Evolutionary conservation across 2,888 invertebrate species (phyloP).

Genomic region (Punctoribates punctum): DNA sequence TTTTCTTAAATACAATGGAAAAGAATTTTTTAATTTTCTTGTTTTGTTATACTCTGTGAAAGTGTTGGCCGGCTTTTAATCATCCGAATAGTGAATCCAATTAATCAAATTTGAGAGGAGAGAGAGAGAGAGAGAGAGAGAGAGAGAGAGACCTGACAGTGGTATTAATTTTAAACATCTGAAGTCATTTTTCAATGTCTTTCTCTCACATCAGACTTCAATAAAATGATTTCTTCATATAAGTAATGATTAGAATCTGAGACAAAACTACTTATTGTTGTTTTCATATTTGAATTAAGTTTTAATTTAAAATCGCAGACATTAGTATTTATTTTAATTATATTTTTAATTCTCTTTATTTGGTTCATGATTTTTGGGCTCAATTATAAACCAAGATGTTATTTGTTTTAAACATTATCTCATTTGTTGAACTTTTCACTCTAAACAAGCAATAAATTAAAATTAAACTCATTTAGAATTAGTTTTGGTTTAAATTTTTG

Average conservation of each 20-base stretch:
- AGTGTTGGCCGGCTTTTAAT: constrained; percentile 18
- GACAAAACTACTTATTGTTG: too few species aligned
- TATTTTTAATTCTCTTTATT: background rate
- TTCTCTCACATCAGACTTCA: too few species aligned
- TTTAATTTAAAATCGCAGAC: too few species aligned
- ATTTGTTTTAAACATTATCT: background rate
- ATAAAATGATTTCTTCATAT: too few species aligned
- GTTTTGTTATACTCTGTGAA: background rate
- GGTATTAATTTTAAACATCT: too few species aligned
- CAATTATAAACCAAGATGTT: background rate
- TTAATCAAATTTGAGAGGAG: background rate
- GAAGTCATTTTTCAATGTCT: too few species aligned
- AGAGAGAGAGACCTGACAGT: background rate
- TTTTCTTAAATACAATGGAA: background rate
- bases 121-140: too few species aligned
- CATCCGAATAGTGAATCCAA: background rate
- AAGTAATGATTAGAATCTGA: too few species aligned
- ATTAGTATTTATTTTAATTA: background rate
- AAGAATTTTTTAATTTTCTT: background rate
- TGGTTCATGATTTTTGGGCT: background rate
- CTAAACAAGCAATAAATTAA: background rate
- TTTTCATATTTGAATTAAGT: too few species aligned
- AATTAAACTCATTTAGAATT: background rate
- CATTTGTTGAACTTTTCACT: background rate
- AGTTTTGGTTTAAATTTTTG: background rate